Percentiles rank a stretch among this genome's conserved stretches.
Conservation (phyloP, 1,140 invertebrate genomes). For the Hormaphis cornu region DNA sequence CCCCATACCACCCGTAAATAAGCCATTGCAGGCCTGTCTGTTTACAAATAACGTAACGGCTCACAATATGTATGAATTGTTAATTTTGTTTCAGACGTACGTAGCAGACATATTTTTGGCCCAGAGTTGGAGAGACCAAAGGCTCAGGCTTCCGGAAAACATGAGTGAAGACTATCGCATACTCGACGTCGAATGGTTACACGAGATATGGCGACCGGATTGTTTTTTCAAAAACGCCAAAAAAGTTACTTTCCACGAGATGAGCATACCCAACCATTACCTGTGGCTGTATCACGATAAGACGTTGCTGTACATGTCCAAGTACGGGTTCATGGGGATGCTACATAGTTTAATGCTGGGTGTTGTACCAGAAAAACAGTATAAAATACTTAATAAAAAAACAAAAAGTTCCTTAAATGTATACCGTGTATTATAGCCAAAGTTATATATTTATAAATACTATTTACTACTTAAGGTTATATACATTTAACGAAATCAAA, state of each 20-base stretch:
- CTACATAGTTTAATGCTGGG: too few species aligned
- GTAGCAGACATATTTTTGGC: conserved; percentile 85
- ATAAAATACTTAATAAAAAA: too few species aligned
- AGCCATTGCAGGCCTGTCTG: not conserved
- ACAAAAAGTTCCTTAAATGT: too few species aligned
- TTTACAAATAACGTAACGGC: not conserved
- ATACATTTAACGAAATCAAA: too few species aligned
- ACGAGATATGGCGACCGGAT: conserved; percentile 83
- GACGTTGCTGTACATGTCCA: conserved; percentile 81
- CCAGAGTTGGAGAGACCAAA: conserved; percentile 81
- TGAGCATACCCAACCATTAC: conserved; percentile 90
- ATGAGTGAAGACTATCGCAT: conserved; percentile 87
- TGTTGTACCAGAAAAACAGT: too few species aligned
- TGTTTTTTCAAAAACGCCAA: conserved; percentile 90
- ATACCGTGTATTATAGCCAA: too few species aligned
- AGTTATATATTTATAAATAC: too few species aligned
- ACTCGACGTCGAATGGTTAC: conserved; percentile 79
- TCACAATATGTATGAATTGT: not conserved
- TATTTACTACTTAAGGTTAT: too few species aligned
- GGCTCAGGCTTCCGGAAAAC: conserved; percentile 74
- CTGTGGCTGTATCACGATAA: conserved; percentile 84
- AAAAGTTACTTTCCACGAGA: conserved; percentile 85
- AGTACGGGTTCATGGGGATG: too few species aligned
- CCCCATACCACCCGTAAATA: too few species aligned
- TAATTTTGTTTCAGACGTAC: conserved; percentile 59